These are phyloP conservation scores for Gyrodactylus bullatarudis DNA, from an alignment of 1,140 invertebrate genomes.

Conservation along the genomic window DNA sequence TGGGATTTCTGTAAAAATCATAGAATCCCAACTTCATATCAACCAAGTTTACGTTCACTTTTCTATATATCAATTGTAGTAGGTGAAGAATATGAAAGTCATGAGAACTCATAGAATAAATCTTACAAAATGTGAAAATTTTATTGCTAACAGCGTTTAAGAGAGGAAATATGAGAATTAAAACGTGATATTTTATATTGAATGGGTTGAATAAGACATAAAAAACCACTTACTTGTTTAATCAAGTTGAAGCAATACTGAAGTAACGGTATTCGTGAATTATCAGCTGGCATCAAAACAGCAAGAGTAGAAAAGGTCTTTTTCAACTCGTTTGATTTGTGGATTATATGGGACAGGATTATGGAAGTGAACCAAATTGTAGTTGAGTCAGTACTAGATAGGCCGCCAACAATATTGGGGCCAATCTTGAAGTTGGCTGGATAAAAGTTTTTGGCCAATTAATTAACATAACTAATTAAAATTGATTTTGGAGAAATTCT, in stretches of 20 bases:
- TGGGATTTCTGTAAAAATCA: too few relatives aligned
- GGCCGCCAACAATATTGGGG: background rate
- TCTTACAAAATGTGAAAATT: background rate
- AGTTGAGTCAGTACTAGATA: background rate
- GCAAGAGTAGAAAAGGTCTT: constrained; percentile 7
- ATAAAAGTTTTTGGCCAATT: background rate
- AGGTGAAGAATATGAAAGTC: background rate
- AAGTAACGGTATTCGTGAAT: background rate
- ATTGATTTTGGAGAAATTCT: background rate
- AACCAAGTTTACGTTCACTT: too few relatives aligned
- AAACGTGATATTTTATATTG: background rate
- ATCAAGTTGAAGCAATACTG: background rate
- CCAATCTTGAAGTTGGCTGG: background rate
- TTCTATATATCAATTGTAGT: background rate
- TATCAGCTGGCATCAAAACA: constrained; percentile 3
- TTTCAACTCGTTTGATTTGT: background rate
- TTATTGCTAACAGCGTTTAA: background rate
- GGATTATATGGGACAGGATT: background rate
- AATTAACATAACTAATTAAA: too few relatives aligned
- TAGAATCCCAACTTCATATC: too few relatives aligned
- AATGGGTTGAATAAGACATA: background rate
- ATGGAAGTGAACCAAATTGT: background rate
- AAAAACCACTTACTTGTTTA: background rate
- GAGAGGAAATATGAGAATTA: background rate
- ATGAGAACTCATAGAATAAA: background rate